phyloP scores from a whole-genome alignment of 2,797 vertebrate species.

The Sebastes nivosus region DNA sequence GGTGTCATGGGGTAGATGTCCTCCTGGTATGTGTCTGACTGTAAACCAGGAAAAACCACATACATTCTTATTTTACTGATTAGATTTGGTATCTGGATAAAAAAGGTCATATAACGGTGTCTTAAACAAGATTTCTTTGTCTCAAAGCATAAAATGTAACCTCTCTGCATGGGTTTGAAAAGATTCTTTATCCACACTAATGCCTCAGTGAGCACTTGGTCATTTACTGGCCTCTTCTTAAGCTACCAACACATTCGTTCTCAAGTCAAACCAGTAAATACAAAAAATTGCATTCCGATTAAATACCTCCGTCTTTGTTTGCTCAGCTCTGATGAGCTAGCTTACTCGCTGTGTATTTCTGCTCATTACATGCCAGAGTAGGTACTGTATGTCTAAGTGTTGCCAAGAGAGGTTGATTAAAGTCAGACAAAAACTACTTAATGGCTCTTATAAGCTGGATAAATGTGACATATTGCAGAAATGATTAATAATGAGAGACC shows the following conservation, averaged over 20 bases:
- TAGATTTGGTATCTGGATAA: background rate
- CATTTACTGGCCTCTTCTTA: background rate
- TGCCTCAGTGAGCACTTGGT: background rate
- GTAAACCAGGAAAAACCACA: constrained; percentile 43
- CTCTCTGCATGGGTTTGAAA: background rate
- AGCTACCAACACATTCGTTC: background rate
- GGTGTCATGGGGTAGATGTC: constrained; percentile 99
- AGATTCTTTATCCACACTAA: background rate
- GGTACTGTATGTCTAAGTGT: background rate
- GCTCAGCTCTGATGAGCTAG: background rate
- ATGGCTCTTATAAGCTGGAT: background rate
- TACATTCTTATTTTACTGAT: background rate
- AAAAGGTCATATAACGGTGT: background rate
- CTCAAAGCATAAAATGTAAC: background rate
- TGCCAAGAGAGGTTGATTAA: background rate
- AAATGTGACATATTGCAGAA: background rate
- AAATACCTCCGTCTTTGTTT: background rate
- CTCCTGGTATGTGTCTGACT: constrained; percentile 99
- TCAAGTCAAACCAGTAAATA: background rate
- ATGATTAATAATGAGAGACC: background rate
- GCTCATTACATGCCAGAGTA: background rate
- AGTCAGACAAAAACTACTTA: background rate
- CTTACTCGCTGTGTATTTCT: background rate
- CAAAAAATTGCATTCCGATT: background rate
- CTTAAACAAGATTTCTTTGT: background rate